Base-by-base conservation (phyloP, 64 coral and sea anemone species). In the Porites australiensis region DNA sequence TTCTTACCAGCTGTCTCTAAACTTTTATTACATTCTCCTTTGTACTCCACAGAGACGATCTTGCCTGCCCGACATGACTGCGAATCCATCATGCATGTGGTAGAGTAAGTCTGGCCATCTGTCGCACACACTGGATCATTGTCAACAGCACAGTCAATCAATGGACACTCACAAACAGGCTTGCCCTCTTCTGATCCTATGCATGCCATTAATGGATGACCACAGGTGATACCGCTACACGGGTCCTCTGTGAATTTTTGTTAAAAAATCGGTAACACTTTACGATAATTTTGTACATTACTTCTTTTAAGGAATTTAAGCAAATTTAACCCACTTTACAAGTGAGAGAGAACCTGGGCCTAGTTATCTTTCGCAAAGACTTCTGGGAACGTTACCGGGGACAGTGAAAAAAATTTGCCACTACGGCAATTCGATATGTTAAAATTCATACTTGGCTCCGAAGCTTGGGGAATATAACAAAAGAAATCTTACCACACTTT, bases 31-130 rank as follows among this genome's bases (percentile, higher is more conserved):
- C 79, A 82, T 13, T 64, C 44, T 57, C 92, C 92, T 48, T 64
- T 9, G 10, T 82, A 70, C 6, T 61, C 62, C 20, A 89, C 86
- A 19, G 51, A 82, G 6, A 94, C 62, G 22, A 82, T 49, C 76
- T 80, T 90, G 67, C 70, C 70, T 58, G 23, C 75, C 58, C 77
- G n/a, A 76, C 93, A 94, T 73, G 73, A 46, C 4, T 70, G 49
- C 16, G 46, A 13, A 12, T 90, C 72, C 93, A 94, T 90, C n/a
- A 59, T 84, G 60, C 87, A 89, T 50, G 21, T 54, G 44, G 74
- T 94, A 44, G 77, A 44, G 37, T 94, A 94, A 8, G 77, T 94
- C 59, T 94, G 16, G 4, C 87, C 78, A 69, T 94, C 87, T 43
- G 87, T 75, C 60, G 73, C 93, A 86, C 93, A 94, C 46, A 90